Conservation (phyloP, 2,113 vertebrate species). For the Electrona antarctica region DNA sequence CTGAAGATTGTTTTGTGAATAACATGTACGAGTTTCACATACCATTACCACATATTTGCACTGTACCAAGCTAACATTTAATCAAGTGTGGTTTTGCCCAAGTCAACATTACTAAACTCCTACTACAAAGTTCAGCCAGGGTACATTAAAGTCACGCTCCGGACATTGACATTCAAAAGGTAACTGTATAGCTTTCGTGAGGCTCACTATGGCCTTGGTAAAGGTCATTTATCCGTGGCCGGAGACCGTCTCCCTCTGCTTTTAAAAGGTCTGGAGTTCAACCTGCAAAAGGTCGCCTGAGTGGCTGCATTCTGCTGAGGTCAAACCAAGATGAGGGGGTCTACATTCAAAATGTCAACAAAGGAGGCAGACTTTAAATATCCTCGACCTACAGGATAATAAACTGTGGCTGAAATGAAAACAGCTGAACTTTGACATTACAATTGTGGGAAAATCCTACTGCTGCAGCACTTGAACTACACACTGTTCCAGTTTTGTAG, state of each 20-base stretch:
- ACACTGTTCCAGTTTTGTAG: neutral
- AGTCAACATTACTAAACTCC: neutral
- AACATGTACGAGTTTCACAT: too few relatives aligned
- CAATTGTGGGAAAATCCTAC: neutral
- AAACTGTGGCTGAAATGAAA: slow-evolving; percentile 1
- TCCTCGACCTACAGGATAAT: slow-evolving; percentile 6
- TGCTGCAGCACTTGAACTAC: neutral
- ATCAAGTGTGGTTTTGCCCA: neutral
- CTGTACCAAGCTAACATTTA: slow-evolving; percentile 8
- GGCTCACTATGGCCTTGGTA: slow-evolving; percentile 60
- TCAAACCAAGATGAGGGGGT: slow-evolving; percentile 44
- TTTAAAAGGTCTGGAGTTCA: slow-evolving; percentile 78
- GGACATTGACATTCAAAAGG: slow-evolving; percentile 69
- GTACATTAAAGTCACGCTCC: slow-evolving; percentile 30
- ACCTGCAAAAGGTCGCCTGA: slow-evolving; percentile 64
- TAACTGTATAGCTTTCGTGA: slow-evolving; percentile 66
- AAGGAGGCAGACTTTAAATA: slow-evolving; percentile 27
- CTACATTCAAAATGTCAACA: slow-evolving; percentile 21
- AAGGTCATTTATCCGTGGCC: slow-evolving; percentile 67
- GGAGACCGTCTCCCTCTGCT: slow-evolving; percentile 20
- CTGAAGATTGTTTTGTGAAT: too few relatives aligned
- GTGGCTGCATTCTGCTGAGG: slow-evolving; percentile 67
- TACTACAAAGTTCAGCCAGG: slow-evolving; percentile 6
- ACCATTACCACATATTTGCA: neutral
- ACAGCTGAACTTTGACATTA: slow-evolving; percentile 36